Evolutionary conservation across 2,888 invertebrate species (phyloP).

Genomic region (Cephus spinipes): DNA sequence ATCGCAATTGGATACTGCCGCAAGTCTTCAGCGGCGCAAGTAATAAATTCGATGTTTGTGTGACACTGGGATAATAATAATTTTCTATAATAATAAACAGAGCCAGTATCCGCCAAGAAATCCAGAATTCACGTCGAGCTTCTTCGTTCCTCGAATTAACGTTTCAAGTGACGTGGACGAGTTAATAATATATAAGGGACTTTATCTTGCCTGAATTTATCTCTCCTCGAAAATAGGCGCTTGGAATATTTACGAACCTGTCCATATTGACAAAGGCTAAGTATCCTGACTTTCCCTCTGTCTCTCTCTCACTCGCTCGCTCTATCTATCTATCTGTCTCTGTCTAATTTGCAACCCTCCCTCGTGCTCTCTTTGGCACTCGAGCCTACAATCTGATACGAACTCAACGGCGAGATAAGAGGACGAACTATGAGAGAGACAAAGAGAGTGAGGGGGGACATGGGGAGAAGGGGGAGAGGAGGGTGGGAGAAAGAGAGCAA

Average conservation of each 20-base stretch:
- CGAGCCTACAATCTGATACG: background rate
- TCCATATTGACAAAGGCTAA: background rate
- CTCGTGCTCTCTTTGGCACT: background rate
- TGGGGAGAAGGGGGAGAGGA: background rate
- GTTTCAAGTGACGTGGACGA: background rate
- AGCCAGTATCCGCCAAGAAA: background rate
- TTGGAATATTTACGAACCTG: background rate
- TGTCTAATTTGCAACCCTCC: background rate
- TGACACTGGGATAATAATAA: background rate
- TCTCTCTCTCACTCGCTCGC: too few species aligned
- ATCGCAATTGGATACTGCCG: background rate
- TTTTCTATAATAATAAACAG: background rate
- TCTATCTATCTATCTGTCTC: background rate
- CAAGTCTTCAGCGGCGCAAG: rapidly evolving
- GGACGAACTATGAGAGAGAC: too few species aligned
- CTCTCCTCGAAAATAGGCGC: background rate
- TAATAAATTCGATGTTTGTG: background rate
- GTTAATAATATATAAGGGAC: background rate
- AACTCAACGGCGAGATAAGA: too few species aligned
- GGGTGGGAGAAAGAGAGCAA: too few species aligned
- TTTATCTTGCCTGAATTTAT: background rate
- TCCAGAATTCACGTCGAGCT: background rate
- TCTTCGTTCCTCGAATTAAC: background rate
- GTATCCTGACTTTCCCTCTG: background rate
- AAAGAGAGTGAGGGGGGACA: background rate